A percentile compares a stretch with the other conserved stretches of the same genome.
Conservation (phyloP, 2,797 vertebrate species). For the Tapera naevia region DNA sequence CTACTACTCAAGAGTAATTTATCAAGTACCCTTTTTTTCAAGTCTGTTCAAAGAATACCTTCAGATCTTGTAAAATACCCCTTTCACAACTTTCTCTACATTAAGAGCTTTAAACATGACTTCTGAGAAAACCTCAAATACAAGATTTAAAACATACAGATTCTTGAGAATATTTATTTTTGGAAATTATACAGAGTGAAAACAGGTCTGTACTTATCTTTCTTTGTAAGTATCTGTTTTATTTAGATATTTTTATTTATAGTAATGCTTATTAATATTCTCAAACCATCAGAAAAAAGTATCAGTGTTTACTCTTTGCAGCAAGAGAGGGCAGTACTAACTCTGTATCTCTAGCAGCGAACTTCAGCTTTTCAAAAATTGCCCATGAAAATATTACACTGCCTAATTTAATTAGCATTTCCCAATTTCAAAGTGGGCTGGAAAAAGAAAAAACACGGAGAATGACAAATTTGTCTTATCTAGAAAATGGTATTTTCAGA, state of each 20-base stretch:
- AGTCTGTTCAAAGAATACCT: slow-evolving; percentile 61
- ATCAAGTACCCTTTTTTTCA: slow-evolving; percentile 43
- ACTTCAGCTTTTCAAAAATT: neutral
- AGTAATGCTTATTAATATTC: neutral
- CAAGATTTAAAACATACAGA: slow-evolving; percentile 9
- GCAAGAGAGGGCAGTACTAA: neutral
- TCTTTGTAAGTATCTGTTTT: neutral
- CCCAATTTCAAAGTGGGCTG: neutral
- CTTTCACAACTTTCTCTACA: slow-evolving; percentile 26
- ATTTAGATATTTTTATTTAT: neutral
- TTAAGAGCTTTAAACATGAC: slow-evolving; percentile 48
- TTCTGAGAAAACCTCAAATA: slow-evolving; percentile 61
- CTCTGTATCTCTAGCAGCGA: neutral
- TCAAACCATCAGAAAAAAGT: neutral
- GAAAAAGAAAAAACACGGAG: neutral
- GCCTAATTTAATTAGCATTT: neutral
- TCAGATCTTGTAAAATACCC: slow-evolving; percentile 44
- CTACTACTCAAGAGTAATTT: slow-evolving; percentile 30
- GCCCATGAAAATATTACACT: neutral
- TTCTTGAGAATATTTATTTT: neutral
- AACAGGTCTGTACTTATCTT: neutral
- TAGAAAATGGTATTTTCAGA: neutral
- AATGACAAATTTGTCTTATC: neutral
- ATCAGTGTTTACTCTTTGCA: neutral
- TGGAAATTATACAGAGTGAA: neutral